phyloP scores from a whole-genome alignment of 1,140 invertebrate genomes.

The Scaptodrosophila lebanonensis region DNA sequence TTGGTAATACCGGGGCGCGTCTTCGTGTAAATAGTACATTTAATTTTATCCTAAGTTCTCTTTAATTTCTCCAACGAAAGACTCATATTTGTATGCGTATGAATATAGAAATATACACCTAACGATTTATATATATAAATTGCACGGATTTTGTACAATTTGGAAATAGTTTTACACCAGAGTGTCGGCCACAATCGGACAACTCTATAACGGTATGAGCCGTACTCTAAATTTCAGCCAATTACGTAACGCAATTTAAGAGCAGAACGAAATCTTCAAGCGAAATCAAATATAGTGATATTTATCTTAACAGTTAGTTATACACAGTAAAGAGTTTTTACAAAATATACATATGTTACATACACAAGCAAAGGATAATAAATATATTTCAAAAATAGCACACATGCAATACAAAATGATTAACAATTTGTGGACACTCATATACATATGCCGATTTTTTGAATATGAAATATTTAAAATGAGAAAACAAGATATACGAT shows the following conservation, averaged over 20 bases:
- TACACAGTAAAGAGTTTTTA: conserved; percentile 23
- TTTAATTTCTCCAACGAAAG: conserved; percentile 30
- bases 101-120: conserved; percentile 3
- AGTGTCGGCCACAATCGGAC: no score
- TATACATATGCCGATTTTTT: conserved; percentile 10
- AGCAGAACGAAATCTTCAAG: conserved; percentile 50
- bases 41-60: conserved; percentile 20
- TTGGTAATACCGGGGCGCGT: conserved; percentile 20
- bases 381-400: conserved; percentile 16
- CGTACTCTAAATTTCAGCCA: no score
- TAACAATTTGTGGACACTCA: no score
- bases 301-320: conserved; percentile 59
- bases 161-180: not conserved
- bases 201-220: no score
- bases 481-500: conserved; percentile 40
- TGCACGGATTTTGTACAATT: conserved; percentile 19
- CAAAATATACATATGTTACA: conserved; percentile 19
- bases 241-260: conserved; percentile 1
- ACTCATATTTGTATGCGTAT: conserved; percentile 23
- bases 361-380: not conserved
- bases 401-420: conserved; percentile 31
- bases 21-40: conserved; percentile 34
- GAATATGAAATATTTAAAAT: conserved; percentile 28
- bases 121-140: conserved; percentile 17
- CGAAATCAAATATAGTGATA: conserved; percentile 75